Percentiles rank a stretch among this genome's conserved stretches.
Evolutionary conservation across 2,888 invertebrate genomes (phyloP).

Genomic region (Azorinus chamasolen): DNA sequence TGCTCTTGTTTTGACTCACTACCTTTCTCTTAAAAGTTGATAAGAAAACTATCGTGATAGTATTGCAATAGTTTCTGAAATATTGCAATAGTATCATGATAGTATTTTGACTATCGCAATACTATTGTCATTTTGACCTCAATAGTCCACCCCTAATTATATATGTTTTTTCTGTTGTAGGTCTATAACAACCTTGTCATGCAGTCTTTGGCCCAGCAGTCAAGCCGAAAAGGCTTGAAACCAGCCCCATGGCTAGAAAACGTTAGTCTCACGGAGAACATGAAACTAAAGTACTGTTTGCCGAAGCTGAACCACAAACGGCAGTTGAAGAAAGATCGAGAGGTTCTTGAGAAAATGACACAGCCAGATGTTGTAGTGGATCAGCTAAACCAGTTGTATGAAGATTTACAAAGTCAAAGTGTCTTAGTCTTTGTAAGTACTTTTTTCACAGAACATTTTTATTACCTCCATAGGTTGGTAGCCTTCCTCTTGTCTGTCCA

Average conservation of each 20-base stretch:
- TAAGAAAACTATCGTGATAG: too few species aligned
- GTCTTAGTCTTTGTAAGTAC: slow-evolving; percentile 29
- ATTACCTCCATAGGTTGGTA: too few species aligned
- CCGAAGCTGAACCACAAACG: slow-evolving; percentile 58
- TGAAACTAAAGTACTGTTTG: slow-evolving; percentile 62
- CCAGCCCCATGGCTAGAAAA: slow-evolving; percentile 70
- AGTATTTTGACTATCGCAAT: too few species aligned
- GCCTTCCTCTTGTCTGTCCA: too few species aligned
- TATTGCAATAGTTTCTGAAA: too few species aligned
- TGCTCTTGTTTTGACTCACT: too few species aligned
- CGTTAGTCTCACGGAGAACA: slow-evolving; percentile 58
- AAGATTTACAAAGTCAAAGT: slow-evolving; percentile 26
- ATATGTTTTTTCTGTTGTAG: slow-evolving; percentile 25
- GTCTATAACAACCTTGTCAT: slow-evolving; percentile 50
- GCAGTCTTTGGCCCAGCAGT: slow-evolving; percentile 51
- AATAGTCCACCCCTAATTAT: too few species aligned
- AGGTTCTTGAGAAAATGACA: slow-evolving; percentile 42
- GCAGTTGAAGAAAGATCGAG: slow-evolving; percentile 66
- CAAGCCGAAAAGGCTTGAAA: slow-evolving; percentile 45
- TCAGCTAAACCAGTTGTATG: slow-evolving; percentile 65
- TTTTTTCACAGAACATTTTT: too few species aligned
- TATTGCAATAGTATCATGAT: too few species aligned
- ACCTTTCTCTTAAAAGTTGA: too few species aligned
- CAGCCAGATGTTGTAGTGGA: slow-evolving; percentile 58
- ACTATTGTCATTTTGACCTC: too few species aligned